phyloP scores from a whole-genome alignment of 2,888 invertebrate species.

The Coenonympha arcania region DNA sequence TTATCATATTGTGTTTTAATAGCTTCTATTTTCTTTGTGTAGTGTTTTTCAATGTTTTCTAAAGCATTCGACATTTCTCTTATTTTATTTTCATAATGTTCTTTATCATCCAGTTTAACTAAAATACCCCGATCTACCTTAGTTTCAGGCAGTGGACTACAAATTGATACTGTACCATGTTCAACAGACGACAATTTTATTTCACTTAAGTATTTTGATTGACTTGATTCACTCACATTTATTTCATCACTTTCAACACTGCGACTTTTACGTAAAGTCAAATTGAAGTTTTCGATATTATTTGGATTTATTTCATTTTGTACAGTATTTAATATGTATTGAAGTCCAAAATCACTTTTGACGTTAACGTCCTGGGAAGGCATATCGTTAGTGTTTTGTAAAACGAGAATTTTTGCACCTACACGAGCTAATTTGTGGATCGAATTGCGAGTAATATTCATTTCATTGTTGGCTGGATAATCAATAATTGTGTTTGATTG shows the following conservation, averaged over 20 bases:
- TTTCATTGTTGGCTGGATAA: neutral
- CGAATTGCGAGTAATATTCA: neutral
- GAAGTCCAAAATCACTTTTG: conserved; percentile 37
- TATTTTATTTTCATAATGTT: conserved; percentile 52
- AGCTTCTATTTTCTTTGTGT: conserved; percentile 57
- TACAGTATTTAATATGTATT: conserved; percentile 46
- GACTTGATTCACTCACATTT: conserved; percentile 3
- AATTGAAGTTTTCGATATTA: conserved; percentile 27
- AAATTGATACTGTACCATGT: conserved; percentile 5
- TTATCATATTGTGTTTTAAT: conserved; percentile 71
- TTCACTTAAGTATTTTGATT: conserved; percentile 12
- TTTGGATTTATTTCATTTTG: conserved; percentile 37
- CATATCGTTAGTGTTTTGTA: neutral
- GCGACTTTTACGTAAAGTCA: conserved; percentile 32
- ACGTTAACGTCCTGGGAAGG: conserved; percentile 5
- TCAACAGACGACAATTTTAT: conserved; percentile 15
- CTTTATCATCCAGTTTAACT: conserved; percentile 40
- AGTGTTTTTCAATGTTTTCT: conserved; percentile 52
- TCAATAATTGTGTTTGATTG: neutral
- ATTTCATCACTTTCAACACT: conserved; percentile 44
- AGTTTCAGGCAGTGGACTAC: conserved; percentile 2
- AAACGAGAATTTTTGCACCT: conserved; percentile 2
- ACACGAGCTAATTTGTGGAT: conserved; percentile 4
- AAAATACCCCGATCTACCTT: conserved; percentile 33
- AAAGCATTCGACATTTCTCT: conserved; percentile 44